phyloP scores from a whole-genome alignment of 2,113 vertebrate species.

The Poecilia latipinna region DNA sequence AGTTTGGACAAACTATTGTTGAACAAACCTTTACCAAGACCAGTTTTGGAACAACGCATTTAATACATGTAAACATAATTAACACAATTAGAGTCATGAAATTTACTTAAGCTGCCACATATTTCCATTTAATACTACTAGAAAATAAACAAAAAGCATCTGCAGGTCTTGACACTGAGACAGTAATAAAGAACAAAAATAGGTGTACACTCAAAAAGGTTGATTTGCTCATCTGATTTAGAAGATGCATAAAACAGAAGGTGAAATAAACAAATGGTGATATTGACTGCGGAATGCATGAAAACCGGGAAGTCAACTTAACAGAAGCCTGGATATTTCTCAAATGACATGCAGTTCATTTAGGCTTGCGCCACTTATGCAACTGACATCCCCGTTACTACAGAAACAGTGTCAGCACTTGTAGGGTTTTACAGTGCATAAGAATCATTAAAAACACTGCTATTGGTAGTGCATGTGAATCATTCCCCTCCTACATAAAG shows the following conservation, averaged over 20 bases:
- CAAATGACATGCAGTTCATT: not conserved
- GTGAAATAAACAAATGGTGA: not conserved
- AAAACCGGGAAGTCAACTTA: not conserved
- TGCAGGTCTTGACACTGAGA: not conserved
- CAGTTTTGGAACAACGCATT: not conserved
- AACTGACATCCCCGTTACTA: conserved; percentile 28
- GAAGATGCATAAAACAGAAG: not conserved
- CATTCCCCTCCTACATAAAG: conserved; percentile 48
- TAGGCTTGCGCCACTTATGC: conserved; percentile 5
- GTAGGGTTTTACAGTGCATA: conserved; percentile 15
- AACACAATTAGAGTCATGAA: not conserved
- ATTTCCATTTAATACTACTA: not conserved
- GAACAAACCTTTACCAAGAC: not conserved
- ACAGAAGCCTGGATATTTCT: not conserved
- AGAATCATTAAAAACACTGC: conserved; percentile 47
- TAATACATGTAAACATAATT: not conserved
- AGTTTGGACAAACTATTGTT: not conserved
- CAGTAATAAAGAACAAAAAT: not conserved
- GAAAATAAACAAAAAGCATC: not conserved
- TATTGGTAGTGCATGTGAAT: conserved; percentile 46
- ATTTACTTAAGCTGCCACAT: too few species aligned
- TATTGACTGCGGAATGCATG: not conserved
- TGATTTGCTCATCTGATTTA: not conserved
- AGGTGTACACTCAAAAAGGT: not conserved
- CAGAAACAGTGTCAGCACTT: conserved; percentile 47